Base-by-base conservation (phyloP, 2,888 invertebrate genomes). In the Desoria tigrina region DNA sequence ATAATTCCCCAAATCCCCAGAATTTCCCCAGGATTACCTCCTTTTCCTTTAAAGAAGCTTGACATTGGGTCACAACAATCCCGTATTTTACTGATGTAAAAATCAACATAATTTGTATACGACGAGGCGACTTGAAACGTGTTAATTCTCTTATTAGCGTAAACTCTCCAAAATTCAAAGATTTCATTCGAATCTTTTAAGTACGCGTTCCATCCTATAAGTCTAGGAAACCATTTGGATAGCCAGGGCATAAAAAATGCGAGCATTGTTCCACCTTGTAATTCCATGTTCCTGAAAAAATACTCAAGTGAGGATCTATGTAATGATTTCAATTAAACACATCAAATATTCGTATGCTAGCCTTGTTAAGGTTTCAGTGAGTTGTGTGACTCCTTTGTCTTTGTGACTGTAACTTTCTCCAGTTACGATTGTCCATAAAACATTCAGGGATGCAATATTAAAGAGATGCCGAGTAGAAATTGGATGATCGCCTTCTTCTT, bases 161-260 rank as follows among this genome's bases (percentile, higher is more conserved):
- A 64, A 1, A 60, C 26, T 50, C 28, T 26, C 74, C 74, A 74
- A 58, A 72, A 74, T 16, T 63, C 45, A 57, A 70, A 74, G 26
- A 74, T 69, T 2, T 57, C 54, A 37, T 68, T 60, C 1, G 72
- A 62, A 49, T 74, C 74, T 14, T 63, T 2, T 11, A 72, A 26
- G 39, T 74, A 74, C n/a, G 39, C 28, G 1, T 63, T 68, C 70
- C 69, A 72, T 23, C 74, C 74, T 50, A 57, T 62, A 9, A 68
- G 42, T 11, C 27, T 24, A 1, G 71, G 72, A 56, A 66, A 63
- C 18, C 56, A 55, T 27, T 61, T 54, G 14, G 72, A 58, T 7
- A 74, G 42, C 72, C 72, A 72, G 4, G 74, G 74, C 39, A 70
- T 61, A 28, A 68, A 72, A 42, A 74, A 63, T 23, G 65, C 66